phyloP scores from a whole-genome alignment of 2,797 vertebrate genomes.

The Bradypus variegatus region DNA sequence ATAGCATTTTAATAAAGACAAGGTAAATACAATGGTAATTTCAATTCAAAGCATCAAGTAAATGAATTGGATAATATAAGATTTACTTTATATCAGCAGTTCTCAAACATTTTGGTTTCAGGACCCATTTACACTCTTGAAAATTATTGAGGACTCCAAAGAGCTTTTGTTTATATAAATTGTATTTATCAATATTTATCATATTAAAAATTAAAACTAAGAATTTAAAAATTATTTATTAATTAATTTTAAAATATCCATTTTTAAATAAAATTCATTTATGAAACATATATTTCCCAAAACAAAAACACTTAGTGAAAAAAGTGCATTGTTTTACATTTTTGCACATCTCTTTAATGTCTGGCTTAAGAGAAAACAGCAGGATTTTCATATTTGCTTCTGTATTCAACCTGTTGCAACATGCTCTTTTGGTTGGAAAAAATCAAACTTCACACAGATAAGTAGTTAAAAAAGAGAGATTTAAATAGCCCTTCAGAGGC shows the following conservation, averaged over 20 bases:
- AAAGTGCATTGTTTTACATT: not conserved
- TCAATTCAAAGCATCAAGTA: not conserved
- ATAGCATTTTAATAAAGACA: not conserved
- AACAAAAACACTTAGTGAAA: not conserved
- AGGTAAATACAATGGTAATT: not conserved
- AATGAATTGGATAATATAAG: not conserved
- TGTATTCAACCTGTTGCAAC: not conserved
- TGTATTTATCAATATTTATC: not conserved
- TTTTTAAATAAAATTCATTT: not conserved
- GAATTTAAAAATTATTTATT: not conserved
- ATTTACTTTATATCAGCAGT: not conserved
- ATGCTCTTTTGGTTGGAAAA: not conserved
- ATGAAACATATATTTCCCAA: not conserved
- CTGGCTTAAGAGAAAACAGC: not conserved
- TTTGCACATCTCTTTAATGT: not conserved
- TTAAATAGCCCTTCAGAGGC: not conserved
- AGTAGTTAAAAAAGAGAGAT: not conserved
- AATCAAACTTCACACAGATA: not conserved
- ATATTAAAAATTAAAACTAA: not conserved
- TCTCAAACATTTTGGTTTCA: slow-evolving; percentile 7
- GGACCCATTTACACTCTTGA: not conserved
- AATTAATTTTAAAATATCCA: not conserved
- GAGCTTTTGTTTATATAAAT: not conserved
- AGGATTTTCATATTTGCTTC: not conserved
- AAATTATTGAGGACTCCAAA: not conserved